A percentile compares a stretch with the other conserved stretches of the same genome.
Evolutionary conservation across 1,140 invertebrate species (phyloP).

Genomic region (Paraescarpia echinospica): DNA sequence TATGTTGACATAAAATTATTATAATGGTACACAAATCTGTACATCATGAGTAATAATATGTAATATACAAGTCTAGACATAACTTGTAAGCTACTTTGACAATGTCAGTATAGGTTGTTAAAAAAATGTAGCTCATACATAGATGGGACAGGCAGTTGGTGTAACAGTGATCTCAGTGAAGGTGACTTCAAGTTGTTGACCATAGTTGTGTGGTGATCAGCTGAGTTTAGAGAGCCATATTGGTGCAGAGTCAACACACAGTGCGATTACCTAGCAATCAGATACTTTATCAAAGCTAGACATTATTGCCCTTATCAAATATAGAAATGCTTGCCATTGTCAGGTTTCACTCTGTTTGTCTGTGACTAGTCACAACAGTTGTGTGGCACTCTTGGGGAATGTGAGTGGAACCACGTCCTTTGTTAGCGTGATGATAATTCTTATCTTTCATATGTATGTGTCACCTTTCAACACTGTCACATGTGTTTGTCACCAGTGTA

Average conservation of each 20-base stretch:
- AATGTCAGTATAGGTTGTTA: not conserved
- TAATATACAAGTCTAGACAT: not conserved
- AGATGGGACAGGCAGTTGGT: not conserved
- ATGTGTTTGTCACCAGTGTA: too few relatives aligned
- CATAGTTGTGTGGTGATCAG: not conserved
- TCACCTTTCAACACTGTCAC: too few relatives aligned
- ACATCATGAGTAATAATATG: not conserved
- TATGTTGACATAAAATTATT: too few relatives aligned
- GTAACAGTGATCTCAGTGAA: not conserved
- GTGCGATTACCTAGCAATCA: not conserved
- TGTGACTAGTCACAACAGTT: not conserved
- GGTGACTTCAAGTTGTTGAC: not conserved
- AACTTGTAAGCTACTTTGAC: not conserved
- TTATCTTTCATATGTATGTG: too few relatives aligned
- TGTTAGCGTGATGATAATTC: too few relatives aligned
- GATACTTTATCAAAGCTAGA: slow-evolving; percentile 1
- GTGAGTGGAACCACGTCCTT: too few relatives aligned
- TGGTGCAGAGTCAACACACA: not conserved
- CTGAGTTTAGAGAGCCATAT: not conserved
- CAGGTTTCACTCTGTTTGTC: not conserved
- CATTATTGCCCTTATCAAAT: not conserved
- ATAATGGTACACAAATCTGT: too few relatives aligned
- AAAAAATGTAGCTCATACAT: not conserved
- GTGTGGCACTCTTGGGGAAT: not conserved
- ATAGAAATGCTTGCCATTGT: not conserved